These are phyloP conservation scores for Harpalus rufipes DNA, from an alignment of 2,888 invertebrate genomes.

Conservation along the genomic window DNA sequence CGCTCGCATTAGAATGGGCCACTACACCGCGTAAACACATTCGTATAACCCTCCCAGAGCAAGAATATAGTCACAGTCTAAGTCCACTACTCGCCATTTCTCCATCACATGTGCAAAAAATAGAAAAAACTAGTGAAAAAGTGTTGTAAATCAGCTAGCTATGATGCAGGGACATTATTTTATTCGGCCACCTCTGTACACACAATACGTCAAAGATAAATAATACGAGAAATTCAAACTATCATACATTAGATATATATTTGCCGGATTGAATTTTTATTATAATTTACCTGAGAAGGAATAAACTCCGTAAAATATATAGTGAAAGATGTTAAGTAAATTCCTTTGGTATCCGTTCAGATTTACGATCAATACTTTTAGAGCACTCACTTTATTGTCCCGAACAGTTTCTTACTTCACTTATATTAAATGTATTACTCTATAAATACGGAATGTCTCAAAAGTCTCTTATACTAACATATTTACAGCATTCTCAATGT, in stretches of 20 bases:
- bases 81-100: constrained; percentile 58
- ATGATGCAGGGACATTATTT: constrained; percentile 59
- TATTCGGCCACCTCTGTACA: constrained; percentile 66
- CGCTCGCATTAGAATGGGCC: constrained; percentile 29
- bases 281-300: constrained; percentile 55
- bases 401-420: not conserved
- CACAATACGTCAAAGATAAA: constrained; percentile 63
- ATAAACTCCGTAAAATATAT: constrained; percentile 2
- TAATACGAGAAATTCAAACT: constrained; percentile 62
- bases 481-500: not conserved
- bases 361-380: constrained; percentile 37
- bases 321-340: constrained; percentile 16
- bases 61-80: constrained; percentile 56
- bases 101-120: constrained; percentile 64
- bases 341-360: constrained; percentile 13
- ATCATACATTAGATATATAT: constrained; percentile 64
- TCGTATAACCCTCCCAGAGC: not conserved
- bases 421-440: constrained; percentile 4
- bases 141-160: constrained; percentile 55
- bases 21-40: constrained; percentile 54
- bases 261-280: constrained; percentile 65
- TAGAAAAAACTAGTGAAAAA: constrained; percentile 64
- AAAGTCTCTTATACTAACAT: not conserved
- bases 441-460: not conserved
- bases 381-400: constrained; percentile 3